Evolutionary conservation across 1,140 invertebrate species (phyloP).

Genomic region (Acyrthosiphon pisum): DNA sequence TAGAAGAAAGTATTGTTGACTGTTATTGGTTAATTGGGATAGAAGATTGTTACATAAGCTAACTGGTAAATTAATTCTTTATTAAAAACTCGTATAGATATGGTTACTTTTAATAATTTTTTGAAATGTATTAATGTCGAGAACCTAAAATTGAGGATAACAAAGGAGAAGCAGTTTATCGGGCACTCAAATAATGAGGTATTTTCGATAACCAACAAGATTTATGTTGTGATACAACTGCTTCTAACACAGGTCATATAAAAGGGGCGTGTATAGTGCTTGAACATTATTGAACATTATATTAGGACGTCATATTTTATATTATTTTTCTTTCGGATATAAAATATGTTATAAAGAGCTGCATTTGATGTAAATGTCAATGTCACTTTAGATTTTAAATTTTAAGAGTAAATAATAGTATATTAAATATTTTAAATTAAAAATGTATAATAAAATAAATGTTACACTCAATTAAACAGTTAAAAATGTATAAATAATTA

Average conservation of each 20-base stretch:
- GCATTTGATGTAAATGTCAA: background rate
- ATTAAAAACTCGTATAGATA: background rate
- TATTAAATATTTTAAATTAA: background rate
- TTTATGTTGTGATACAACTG: background rate
- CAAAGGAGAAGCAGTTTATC: background rate
- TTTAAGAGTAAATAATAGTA: background rate
- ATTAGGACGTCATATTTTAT: background rate
- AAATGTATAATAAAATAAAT: no score
- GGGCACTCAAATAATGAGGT: background rate
- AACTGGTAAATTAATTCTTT: background rate
- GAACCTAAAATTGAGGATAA: background rate
- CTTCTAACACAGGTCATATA: background rate
- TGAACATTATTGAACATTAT: background rate
- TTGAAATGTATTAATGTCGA: background rate
- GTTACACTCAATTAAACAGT: no score
- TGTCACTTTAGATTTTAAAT: background rate
- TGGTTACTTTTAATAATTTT: background rate
- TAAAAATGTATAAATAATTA: no score
- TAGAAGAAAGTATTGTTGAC: no score
- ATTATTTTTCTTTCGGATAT: background rate
- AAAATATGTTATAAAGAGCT: background rate
- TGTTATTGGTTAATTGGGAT: no score
- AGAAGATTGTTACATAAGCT: background rate
- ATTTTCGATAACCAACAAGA: slow-evolving; percentile 11
- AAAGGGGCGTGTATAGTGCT: background rate